These are phyloP conservation scores for Drosophila insularis DNA, from an alignment of 1,140 invertebrate species.

Conservation along the genomic window DNA sequence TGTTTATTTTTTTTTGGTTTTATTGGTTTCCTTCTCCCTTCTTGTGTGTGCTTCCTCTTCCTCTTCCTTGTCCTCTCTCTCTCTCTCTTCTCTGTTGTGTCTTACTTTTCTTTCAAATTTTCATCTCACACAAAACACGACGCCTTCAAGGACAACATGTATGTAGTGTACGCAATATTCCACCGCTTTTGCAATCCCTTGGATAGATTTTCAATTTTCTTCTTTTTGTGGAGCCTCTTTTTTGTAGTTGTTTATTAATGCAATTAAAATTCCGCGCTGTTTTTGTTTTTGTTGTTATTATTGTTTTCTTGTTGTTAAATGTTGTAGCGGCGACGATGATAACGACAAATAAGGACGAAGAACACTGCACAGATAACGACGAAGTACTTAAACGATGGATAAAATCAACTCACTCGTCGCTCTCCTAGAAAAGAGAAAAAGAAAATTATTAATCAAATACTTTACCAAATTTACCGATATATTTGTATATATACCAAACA, in stretches of 20 bases:
- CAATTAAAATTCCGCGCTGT: neutral
- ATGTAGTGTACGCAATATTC: neutral
- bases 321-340: constrained; percentile 1
- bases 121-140: neutral
- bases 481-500: neutral
- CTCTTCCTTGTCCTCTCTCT: neutral
- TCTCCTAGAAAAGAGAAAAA: neutral
- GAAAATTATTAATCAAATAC: neutral
- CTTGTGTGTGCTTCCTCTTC: neutral
- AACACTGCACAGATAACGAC: constrained; percentile 1
- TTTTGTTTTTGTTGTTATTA: neutral
- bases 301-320: neutral
- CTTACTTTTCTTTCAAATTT: neutral
- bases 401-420: constrained; percentile 3
- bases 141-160: neutral
- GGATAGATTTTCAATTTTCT: neutral
- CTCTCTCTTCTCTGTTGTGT: neutral
- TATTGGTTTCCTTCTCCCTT: neutral
- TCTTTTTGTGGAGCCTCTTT: neutral
- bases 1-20: neutral
- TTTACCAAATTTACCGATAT: neutral
- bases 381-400: constrained; percentile 6
- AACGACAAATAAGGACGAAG: constrained; percentile 5
- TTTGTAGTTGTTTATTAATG: neutral
- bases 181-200: neutral